A percentile compares a stretch with the other conserved stretches of the same genome.
Conservation (phyloP, 2,113 vertebrate genomes). For the Gymnocephalus cernua region DNA sequence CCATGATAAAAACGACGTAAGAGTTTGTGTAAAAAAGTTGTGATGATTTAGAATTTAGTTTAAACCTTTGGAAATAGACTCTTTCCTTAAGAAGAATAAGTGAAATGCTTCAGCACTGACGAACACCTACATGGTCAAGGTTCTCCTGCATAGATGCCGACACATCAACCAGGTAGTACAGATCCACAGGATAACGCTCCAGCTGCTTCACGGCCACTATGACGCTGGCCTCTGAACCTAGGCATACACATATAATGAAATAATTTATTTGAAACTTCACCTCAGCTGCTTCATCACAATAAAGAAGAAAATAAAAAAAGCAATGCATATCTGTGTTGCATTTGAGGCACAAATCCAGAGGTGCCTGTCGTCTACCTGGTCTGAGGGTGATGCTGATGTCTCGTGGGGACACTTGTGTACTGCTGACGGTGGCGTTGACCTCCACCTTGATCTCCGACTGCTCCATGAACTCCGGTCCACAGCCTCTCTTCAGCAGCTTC, state of each 20-base stretch:
- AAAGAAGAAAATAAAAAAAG: too few species aligned
- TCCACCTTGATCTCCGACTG: constrained; percentile 85
- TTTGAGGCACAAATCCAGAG: constrained; percentile 5
- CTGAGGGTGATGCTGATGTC: constrained; percentile 88
- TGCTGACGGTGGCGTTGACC: constrained; percentile 82
- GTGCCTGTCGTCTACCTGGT: constrained; percentile 85
- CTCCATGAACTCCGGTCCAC: constrained; percentile 89
- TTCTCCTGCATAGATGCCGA: constrained; percentile 98
- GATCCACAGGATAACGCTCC: constrained; percentile 94
- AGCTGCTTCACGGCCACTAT: constrained; percentile 90
- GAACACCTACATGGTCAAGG: constrained; percentile 86
- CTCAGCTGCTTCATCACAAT: neutral
- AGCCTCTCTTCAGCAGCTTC: constrained; percentile 90
- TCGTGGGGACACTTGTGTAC: constrained; percentile 92
- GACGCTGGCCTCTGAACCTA: constrained; percentile 91
- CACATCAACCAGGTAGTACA: constrained; percentile 98
- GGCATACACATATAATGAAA: constrained; percentile 5
- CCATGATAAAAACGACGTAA: neutral
- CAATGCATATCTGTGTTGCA: neutral
- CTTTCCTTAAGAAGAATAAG: neutral
- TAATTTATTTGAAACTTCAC: neutral
- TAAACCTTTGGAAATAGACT: neutral
- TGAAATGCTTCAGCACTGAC: neutral
- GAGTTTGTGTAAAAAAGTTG: neutral
- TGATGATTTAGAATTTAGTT: neutral